These are phyloP conservation scores for Papilio aristodemus DNA, from an alignment of 1,140 invertebrate species.

Conservation along the genomic window DNA sequence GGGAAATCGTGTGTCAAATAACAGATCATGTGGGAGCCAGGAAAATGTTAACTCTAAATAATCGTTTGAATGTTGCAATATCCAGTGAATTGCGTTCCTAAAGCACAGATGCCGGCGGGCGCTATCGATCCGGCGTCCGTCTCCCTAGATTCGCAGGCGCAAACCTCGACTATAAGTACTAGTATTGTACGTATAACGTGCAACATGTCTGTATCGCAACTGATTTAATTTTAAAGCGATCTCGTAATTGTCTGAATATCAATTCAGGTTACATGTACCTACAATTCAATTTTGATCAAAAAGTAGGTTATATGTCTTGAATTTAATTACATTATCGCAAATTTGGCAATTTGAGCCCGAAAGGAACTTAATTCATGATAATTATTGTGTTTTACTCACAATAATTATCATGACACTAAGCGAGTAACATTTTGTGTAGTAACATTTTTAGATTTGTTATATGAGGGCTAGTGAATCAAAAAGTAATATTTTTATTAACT, in stretches of 20 bases:
- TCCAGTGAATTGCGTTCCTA: conserved; percentile 5
- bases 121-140: conserved; percentile 16
- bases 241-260: background rate
- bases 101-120: background rate
- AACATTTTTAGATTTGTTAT: too few relatives aligned
- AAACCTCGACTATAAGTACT: conserved; percentile 11
- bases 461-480: too few relatives aligned
- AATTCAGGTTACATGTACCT: background rate
- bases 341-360: too few relatives aligned
- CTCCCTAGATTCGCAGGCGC: conserved; percentile 33
- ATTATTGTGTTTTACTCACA: too few relatives aligned
- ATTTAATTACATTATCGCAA: too few relatives aligned
- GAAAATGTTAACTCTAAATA: background rate
- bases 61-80: conserved; percentile 6
- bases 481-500: too few relatives aligned
- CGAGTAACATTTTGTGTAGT: too few relatives aligned
- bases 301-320: background rate
- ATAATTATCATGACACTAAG: too few relatives aligned
- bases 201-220: conserved; percentile 8
- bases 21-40: background rate
- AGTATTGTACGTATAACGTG: background rate
- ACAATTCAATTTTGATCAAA: background rate
- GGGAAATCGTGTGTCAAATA: background rate
- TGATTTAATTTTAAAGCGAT: conserved; percentile 25
- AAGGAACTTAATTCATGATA: too few relatives aligned